Conservation (phyloP, 2,797 vertebrate genomes). For the Chrosomus eos region DNA sequence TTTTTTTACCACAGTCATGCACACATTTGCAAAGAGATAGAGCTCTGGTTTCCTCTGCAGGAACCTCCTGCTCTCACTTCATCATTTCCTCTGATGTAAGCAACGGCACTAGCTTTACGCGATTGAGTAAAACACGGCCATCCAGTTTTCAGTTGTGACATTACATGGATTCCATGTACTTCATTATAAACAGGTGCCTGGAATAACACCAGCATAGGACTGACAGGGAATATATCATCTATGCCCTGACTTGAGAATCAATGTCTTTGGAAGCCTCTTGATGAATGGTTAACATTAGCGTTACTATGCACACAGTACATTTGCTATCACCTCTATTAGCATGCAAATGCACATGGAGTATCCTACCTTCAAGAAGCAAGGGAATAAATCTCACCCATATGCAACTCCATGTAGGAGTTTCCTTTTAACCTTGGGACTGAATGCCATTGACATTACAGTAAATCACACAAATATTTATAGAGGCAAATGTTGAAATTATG, state of each 20-base stretch:
- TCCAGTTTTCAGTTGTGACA: slow-evolving; percentile 5
- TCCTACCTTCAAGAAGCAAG: neutral
- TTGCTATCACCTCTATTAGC: slow-evolving; percentile 8
- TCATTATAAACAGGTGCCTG: neutral
- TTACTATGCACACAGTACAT: slow-evolving; percentile 14
- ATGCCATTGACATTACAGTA: neutral
- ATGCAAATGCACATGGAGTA: slow-evolving; percentile 25
- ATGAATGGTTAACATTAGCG: slow-evolving; percentile 28
- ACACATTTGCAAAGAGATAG: slow-evolving; percentile 43
- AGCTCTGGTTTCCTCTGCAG: slow-evolving; percentile 51
- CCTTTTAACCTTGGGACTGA: neutral
- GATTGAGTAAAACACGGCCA: slow-evolving; percentile 5
- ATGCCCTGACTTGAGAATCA: slow-evolving; percentile 49
- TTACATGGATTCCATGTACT: slow-evolving; percentile 14
- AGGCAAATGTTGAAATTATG: neutral
- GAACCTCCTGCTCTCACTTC: slow-evolving; percentile 50
- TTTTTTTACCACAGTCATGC: slow-evolving; percentile 31
- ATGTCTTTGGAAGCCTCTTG: slow-evolving; percentile 37
- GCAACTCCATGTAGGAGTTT: neutral
- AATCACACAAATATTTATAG: neutral
- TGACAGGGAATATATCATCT: slow-evolving; percentile 45
- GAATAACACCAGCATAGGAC: slow-evolving; percentile 5
- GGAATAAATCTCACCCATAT: slow-evolving; percentile 8
- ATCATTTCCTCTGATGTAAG: slow-evolving; percentile 57
- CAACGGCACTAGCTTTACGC: neutral